phyloP scores from a whole-genome alignment of 53 echinoderm and acorn worm genomes.

The Holothuria leucospilota region DNA sequence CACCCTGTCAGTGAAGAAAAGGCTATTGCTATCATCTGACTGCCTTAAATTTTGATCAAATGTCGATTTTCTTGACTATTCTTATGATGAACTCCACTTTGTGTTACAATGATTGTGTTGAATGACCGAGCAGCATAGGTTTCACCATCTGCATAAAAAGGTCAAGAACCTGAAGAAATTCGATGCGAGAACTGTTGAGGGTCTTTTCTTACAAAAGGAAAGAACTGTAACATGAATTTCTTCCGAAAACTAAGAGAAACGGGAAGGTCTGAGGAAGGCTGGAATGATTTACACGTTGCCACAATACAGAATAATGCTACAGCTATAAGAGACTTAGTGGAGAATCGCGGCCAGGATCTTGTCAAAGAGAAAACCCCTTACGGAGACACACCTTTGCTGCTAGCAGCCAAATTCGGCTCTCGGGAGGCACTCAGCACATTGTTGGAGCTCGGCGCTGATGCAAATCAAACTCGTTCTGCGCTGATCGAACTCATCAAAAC shows the following conservation, averaged over 20 bases:
- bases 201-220: too few species aligned
- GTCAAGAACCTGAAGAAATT: too few species aligned
- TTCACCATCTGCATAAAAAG: too few species aligned
- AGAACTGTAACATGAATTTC: too few species aligned
- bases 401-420: slow-evolving; percentile 26
- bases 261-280: neutral
- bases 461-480: neutral
- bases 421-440: neutral
- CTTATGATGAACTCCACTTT: too few species aligned
- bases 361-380: slow-evolving; percentile 2
- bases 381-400: slow-evolving; percentile 19
- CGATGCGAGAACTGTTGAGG: too few species aligned
- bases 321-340: neutral
- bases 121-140: too few species aligned
- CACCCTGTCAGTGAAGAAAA: too few species aligned
- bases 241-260: neutral
- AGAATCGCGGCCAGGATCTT: neutral
- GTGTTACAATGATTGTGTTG: too few species aligned
- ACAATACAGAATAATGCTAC: slow-evolving; percentile 29
- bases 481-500: slow-evolving; percentile 25
- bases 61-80: too few species aligned
- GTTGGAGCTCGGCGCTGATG: slow-evolving; percentile 2
- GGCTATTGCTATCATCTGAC: too few species aligned
- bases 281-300: slow-evolving; percentile 26
- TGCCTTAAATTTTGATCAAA: too few species aligned